Evolutionary conservation across 2,888 invertebrate species (phyloP), one percentile per base, ranked within the genome.

Genomic region (Apotomis betuletana): DNA sequence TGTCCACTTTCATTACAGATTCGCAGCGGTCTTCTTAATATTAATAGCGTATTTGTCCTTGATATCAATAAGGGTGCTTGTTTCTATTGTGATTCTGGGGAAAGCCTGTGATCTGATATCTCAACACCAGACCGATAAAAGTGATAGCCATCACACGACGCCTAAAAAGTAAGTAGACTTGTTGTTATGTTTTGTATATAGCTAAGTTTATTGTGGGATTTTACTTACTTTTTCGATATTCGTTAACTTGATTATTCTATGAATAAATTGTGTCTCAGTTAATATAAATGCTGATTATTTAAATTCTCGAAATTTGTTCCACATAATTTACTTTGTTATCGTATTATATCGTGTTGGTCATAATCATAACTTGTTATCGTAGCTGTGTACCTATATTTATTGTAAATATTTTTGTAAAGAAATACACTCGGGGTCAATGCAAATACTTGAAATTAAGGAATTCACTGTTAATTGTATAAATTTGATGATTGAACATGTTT

Each of bases 41-140:
- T 80, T 96, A 8, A 84, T 98, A 57, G 97, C 96, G 5, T 98
- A 97, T 85, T 83, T 97, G 0, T 96, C 96, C 78, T 90, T 97
- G 6, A 94, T 96, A 77, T 95, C 96, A 0, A 93, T 97, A 77
- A 94, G 97, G 81, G 94, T 99, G 60, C 94, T 98, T 10, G 97
- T 97, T 77, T 98, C 98, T 74, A 95, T 99, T 67, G 94, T 98
- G 38, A 96, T 99, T 65, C 94, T 99, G 75, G 99, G 99, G 3
- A 96, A 96, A 86, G 98, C 99, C 0, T 98, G 98, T 81, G 96
- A 97, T 81, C 93, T 98, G 76, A 98, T 99, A 81, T 94, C 96
- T 55, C 95, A 96, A 77, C 96, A 97, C 83, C 94, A 95, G 87
- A 92, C 85, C 78, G 94, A 91, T 79, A 95, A 85, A 86, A 90